Conservation (phyloP, 2,797 vertebrate genomes). For the Jordanella pulchra region DNA sequence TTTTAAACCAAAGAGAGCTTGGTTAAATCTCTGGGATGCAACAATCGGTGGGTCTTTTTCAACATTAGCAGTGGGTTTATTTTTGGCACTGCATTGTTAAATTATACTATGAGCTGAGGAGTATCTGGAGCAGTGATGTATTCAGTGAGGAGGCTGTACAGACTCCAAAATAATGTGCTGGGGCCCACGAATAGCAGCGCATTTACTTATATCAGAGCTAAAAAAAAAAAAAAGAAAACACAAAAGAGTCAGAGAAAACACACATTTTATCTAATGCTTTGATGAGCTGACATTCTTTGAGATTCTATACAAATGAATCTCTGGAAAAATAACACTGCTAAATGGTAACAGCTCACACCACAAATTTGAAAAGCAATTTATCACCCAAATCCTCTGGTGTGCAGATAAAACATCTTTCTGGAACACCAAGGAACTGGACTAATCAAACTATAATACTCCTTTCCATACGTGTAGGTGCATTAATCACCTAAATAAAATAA, state of each 20-base stretch:
- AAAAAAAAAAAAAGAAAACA: constrained; percentile 10
- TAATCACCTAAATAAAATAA: not conserved
- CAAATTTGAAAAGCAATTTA: constrained; percentile 26
- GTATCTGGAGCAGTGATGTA: constrained; percentile 24
- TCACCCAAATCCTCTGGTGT: constrained; percentile 21
- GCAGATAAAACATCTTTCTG: constrained; percentile 9
- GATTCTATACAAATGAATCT: constrained; percentile 33
- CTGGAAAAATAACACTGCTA: constrained; percentile 33
- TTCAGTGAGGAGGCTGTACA: constrained; percentile 25
- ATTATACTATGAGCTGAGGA: constrained; percentile 21
- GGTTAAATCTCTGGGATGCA: constrained; percentile 40
- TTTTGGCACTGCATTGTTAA: constrained; percentile 54
- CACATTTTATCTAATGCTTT: not conserved
- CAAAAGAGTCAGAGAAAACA: constrained; percentile 7
- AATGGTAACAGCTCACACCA: constrained; percentile 44
- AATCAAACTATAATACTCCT: not conserved
- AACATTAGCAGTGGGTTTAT: constrained; percentile 42
- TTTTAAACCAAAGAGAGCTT: constrained; percentile 39
- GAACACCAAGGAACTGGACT: not conserved
- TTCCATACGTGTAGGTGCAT: not conserved
- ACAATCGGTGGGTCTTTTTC: constrained; percentile 32
- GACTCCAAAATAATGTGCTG: constrained; percentile 33
- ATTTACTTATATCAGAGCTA: constrained; percentile 14
- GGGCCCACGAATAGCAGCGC: constrained; percentile 14
- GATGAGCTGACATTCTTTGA: not conserved